Evolutionary conservation across 2,888 invertebrate genomes (phyloP), one percentile per base, ranked within the genome.

Genomic region (Melanargia galathea): DNA sequence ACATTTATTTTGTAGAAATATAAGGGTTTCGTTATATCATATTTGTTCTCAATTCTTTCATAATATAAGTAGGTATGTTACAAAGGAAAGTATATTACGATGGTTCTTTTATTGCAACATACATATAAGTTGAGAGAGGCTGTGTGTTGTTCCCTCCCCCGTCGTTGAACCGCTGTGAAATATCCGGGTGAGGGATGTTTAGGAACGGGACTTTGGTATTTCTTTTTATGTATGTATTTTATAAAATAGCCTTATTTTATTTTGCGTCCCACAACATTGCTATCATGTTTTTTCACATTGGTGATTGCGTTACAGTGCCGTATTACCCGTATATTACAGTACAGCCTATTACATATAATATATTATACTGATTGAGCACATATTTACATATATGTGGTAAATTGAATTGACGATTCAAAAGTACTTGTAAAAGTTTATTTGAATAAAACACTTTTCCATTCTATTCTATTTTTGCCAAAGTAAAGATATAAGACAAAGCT

Each of bases 151-250:
- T 63, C 33, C 45, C 45, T 33, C 64, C 64, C 56, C 45, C 48
- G 22, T 60, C 40, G 40, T 59, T 55, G 55, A 49, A 59, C 52
- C 51, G 24, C 63, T 48, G 40, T 26, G 56, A 38, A 64, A 60
- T 60, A 56, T 40, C 33, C 51, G 33, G 18, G 18, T 11, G 33
- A 18, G 26, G 26, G 49, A 30, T 26, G 24, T 6, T 45, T 22
- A 45, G 51, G n/a, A 51, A 18, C 33, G 33, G 10, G 30, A 11
- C 33, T 30, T 49, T 18, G 33, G 16, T 18, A 33, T 51, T 16
- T 51, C 2, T 51, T 33, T 49, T 51, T 51, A 46, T 30, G 10
- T 2, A 22, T 20, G 0, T 22, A 20, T 20, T 20, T 11, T 10
- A 5, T 10, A 45, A n/a, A 20, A 45, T 45, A 45, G 45, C 45